Percentiles rank a stretch among this genome's conserved stretches.
Evolutionary conservation across 1,140 invertebrate genomes (phyloP).

Genomic region (Drosophila malerkotliana): DNA sequence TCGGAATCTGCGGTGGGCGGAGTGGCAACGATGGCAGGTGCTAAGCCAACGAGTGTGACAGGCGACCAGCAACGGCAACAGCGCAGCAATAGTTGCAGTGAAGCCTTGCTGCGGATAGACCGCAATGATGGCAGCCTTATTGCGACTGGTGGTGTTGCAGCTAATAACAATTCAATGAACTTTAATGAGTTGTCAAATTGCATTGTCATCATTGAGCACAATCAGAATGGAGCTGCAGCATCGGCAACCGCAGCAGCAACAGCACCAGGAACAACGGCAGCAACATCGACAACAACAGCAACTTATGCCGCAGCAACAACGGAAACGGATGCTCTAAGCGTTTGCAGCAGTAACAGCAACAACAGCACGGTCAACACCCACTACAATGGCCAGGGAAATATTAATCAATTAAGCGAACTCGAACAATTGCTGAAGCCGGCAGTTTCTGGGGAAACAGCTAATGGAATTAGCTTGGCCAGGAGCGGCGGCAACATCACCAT

Average conservation of each 20-base stretch:
- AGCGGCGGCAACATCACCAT: constrained; percentile 1
- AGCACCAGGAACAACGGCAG: constrained; percentile 7
- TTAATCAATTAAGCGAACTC: constrained; percentile 78
- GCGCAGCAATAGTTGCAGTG: constrained; percentile 72
- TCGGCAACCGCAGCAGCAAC: constrained; percentile 10
- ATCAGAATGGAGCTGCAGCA: constrained; percentile 52
- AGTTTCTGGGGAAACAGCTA: constrained; percentile 22
- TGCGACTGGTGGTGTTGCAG: constrained; percentile 34
- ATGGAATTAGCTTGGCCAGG: constrained; percentile 41
- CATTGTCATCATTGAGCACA: constrained; percentile 82
- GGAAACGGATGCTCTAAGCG: constrained; percentile 69
- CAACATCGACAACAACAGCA: constrained; percentile 18
- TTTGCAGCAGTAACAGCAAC: constrained; percentile 55
- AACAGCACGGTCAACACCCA: constrained; percentile 28
- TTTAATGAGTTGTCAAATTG: constrained; percentile 84
- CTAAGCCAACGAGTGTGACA: constrained; percentile 22
- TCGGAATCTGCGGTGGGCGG: constrained; percentile 71
- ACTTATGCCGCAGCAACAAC: constrained; percentile 46
- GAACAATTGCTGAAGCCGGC: constrained; percentile 63
- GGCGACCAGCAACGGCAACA: constrained; percentile 56
- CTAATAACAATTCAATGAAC: constrained; percentile 83
- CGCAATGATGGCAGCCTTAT: constrained; percentile 56
- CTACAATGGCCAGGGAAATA: constrained; percentile 52
- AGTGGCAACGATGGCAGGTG: constrained; percentile 16
- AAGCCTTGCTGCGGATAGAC: constrained; percentile 43